Evolutionary conservation across 2,888 invertebrate genomes (phyloP).

Genomic region (Ormyrus nitidulus): DNA sequence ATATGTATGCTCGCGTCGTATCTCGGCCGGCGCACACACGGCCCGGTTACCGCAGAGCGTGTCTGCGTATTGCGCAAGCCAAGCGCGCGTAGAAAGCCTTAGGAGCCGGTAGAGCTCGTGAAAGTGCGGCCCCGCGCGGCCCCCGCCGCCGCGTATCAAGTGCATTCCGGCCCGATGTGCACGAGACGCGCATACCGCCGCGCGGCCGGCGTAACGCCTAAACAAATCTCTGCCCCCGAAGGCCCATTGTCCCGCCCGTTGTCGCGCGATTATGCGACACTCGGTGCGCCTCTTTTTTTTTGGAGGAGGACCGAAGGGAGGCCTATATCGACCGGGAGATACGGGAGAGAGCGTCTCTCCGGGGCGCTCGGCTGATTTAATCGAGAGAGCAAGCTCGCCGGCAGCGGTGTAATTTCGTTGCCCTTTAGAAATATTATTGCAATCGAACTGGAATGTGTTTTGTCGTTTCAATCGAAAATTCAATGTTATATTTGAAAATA

Average conservation of each 20-base stretch:
- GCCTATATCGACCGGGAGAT: too few species aligned
- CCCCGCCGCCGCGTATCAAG: conserved; percentile 58
- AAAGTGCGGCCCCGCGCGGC: conserved; percentile 65
- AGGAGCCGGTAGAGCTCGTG: conserved; percentile 56
- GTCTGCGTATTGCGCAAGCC: conserved; percentile 47
- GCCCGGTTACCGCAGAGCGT: too few species aligned
- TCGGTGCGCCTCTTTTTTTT: too few species aligned
- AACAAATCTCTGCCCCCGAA: background rate
- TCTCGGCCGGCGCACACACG: conserved; percentile 49
- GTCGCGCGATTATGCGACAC: background rate
- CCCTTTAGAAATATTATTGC: too few species aligned
- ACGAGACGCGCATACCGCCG: conserved; percentile 1
- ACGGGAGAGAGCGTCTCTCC: too few species aligned
- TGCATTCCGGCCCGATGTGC: conserved; percentile 62
- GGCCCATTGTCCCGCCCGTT: conserved; percentile 13
- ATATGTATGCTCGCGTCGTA: conserved; percentile 32
- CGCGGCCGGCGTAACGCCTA: background rate
- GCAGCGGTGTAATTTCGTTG: too few species aligned
- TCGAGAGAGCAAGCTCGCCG: too few species aligned
- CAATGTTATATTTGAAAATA: too few species aligned
- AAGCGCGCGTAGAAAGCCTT: conserved; percentile 42
- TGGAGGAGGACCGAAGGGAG: too few species aligned
- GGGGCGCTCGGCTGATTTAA: too few species aligned
- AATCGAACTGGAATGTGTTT: too few species aligned
- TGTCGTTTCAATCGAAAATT: too few species aligned